A percentile compares a stretch with the other conserved stretches of the same genome.
Evolutionary conservation across 2,113 vertebrate species (phyloP).

Genomic region (Uria aalge): DNA sequence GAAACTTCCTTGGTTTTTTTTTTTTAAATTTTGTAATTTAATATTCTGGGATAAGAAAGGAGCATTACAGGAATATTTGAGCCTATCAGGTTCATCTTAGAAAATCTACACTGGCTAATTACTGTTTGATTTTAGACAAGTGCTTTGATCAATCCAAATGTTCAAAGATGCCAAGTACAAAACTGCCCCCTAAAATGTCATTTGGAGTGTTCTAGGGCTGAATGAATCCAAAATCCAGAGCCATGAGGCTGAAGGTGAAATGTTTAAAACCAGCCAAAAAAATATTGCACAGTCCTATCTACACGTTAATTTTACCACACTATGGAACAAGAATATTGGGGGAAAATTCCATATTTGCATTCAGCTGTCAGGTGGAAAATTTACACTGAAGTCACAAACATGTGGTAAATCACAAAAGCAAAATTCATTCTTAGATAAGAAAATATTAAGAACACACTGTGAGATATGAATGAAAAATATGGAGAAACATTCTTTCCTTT

Average conservation of each 20-base stretch:
- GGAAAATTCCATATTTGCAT: accelerated
- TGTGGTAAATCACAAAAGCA: not conserved
- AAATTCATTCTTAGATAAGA: not conserved
- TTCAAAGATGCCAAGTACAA: not conserved
- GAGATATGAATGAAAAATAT: not conserved
- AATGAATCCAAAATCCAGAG: not conserved
- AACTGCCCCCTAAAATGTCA: not conserved
- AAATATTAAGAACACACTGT: not conserved
- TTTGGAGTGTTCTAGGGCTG: not conserved
- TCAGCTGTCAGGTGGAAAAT: not conserved
- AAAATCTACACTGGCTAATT: not conserved
- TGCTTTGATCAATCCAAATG: not conserved
- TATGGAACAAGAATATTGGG: not conserved
- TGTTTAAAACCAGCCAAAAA: not conserved
- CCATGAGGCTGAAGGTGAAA: not conserved
- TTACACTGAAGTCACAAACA: not conserved
- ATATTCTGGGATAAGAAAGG: not conserved
- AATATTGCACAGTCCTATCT: not conserved
- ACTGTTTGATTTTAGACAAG: not conserved
- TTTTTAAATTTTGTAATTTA: not conserved
- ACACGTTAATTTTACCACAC: not conserved
- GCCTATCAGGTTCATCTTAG: not conserved
- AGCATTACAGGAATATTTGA: not conserved
- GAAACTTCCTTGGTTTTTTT: not conserved
- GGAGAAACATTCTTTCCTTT: not conserved